phyloP scores from a whole-genome alignment of 2,797 vertebrate species.

The Sebastolobus alascanus region DNA sequence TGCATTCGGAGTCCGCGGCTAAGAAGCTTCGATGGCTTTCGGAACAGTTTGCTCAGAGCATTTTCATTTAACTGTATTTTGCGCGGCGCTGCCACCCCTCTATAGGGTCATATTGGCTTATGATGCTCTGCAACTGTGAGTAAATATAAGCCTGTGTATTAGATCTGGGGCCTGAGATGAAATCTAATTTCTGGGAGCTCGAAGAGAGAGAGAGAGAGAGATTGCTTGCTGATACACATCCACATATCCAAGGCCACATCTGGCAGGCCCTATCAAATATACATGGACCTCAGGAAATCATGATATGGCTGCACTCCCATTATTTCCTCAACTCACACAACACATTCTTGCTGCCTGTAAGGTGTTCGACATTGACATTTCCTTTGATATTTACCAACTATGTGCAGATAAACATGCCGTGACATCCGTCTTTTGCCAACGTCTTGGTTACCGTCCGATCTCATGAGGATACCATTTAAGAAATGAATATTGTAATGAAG shows the following conservation, averaged over 20 bases:
- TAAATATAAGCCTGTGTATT: conserved; percentile 83
- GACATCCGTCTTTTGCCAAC: conserved; percentile 39
- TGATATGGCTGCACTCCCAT: conserved; percentile 61
- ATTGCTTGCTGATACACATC: conserved; percentile 75
- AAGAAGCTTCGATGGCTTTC: conserved; percentile 56
- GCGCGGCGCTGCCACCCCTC: conserved; percentile 53
- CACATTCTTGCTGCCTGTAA: conserved; percentile 32
- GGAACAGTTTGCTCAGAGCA: conserved; percentile 75
- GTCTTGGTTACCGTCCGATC: conserved; percentile 44
- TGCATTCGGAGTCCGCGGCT: conserved; percentile 3
- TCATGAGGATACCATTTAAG: conserved; percentile 59
- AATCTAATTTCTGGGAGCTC: conserved; percentile 81
- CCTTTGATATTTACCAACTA: conserved; percentile 63
- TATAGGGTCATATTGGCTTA: conserved; percentile 80
- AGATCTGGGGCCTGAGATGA: conserved; percentile 79
- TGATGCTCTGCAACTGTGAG: conserved; percentile 78
- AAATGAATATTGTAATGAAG: conserved; percentile 65
- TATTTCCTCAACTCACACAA: conserved; percentile 57
- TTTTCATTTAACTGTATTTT: conserved; percentile 80
- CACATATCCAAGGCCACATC: conserved; percentile 77
- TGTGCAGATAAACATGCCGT: conserved; percentile 44
- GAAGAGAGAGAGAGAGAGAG: conserved; percentile 51
- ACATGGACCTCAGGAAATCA: conserved; percentile 75
- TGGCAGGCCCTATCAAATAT: conserved; percentile 80
- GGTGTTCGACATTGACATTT: conserved; percentile 53